phyloP scores from a whole-genome alignment of 1,140 invertebrate genomes.

The Lasaia peninsularis region DNA sequence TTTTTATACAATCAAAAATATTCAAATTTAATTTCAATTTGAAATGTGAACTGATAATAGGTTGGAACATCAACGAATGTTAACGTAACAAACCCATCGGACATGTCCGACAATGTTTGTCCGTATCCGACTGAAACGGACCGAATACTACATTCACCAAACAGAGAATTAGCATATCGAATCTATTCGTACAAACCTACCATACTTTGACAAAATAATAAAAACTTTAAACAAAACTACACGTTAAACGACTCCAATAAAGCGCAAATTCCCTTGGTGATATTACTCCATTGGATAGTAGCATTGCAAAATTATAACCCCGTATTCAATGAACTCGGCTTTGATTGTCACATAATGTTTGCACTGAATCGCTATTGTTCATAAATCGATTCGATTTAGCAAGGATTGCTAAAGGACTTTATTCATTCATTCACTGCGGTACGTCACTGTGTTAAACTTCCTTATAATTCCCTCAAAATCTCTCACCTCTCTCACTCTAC shows the following conservation, averaged over 20 bases:
- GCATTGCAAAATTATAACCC: constrained; percentile 22
- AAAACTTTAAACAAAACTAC: constrained; percentile 18
- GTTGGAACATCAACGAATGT: constrained; percentile 8
- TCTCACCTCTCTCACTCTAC: too few relatives aligned
- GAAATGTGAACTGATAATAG: background rate
- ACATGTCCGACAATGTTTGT: constrained; percentile 30
- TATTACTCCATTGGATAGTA: background rate
- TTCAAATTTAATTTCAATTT: background rate
- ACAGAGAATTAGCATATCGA: constrained; percentile 50
- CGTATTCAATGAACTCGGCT: constrained; percentile 27
- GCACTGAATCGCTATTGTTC: constrained; percentile 28
- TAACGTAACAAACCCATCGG: constrained; percentile 23
- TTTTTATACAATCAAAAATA: too few relatives aligned
- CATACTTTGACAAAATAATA: constrained; percentile 21
- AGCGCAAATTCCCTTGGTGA: background rate
- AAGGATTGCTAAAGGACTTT: constrained; percentile 8
- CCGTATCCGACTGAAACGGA: constrained; percentile 26
- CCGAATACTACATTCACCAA: constrained; percentile 45
- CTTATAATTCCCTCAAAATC: too few relatives aligned
- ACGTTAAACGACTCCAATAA: background rate
- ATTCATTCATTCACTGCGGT: constrained; percentile 1
- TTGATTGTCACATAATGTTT: constrained; percentile 28
- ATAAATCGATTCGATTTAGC: constrained; percentile 28
- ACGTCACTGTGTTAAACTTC: too few relatives aligned
- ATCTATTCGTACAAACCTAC: constrained; percentile 30